A percentile compares a stretch with the other conserved stretches of the same genome.
Conservation (phyloP, 2,888 invertebrate species). For the Nowickia ferox region DNA sequence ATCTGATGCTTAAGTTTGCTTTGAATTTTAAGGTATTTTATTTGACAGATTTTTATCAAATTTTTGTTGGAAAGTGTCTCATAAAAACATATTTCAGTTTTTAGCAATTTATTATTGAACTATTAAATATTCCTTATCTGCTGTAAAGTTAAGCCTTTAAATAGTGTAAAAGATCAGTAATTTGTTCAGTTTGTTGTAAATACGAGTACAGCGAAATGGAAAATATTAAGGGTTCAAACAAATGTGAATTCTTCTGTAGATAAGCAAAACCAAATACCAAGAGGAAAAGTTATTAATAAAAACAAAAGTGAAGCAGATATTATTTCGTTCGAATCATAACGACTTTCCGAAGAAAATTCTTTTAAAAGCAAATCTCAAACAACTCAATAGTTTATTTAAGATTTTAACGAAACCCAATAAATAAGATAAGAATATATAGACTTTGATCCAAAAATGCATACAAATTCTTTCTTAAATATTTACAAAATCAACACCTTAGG, state of each 20-base stretch:
- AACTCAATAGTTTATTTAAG: conserved; percentile 21
- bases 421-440: conserved; percentile 34
- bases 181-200: neutral
- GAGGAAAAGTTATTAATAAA: neutral
- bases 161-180: conserved; percentile 16
- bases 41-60: no score
- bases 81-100: no score
- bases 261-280: conserved; percentile 42
- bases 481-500: conserved; percentile 40
- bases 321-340: conserved; percentile 35
- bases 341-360: conserved; percentile 42
- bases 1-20: no score
- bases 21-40: no score
- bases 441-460: neutral
- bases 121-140: no score
- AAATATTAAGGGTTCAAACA: conserved; percentile 32
- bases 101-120: no score
- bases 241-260: conserved; percentile 44
- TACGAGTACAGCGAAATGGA: conserved; percentile 15
- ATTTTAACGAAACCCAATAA: conserved; percentile 21
- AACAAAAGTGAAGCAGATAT: conserved; percentile 30
- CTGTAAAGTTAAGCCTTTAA: neutral
- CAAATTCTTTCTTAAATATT: conserved; percentile 15
- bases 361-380: conserved; percentile 22
- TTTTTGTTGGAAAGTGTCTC: no score